A percentile compares a stretch with the other conserved stretches of the same genome.
phyloP scores from a whole-genome alignment of 2,888 invertebrate species.

The Ectemnius lituratus region DNA sequence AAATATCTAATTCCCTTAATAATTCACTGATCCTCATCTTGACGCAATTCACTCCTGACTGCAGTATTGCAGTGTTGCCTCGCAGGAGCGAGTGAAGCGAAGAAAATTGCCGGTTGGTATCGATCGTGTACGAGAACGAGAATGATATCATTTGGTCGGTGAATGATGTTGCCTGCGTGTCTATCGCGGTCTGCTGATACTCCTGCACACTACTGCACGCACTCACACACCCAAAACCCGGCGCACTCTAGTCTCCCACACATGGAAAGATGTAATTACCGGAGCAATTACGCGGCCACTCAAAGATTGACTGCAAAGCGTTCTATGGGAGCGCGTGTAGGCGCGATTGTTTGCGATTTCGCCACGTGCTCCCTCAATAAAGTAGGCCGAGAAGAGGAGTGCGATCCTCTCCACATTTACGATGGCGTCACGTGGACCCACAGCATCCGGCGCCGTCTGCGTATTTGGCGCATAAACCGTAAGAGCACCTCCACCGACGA shows the following conservation, averaged over 20 bases:
- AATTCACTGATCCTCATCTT: too few species aligned
- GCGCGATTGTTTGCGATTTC: slow-evolving; percentile 28
- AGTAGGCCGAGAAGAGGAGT: slow-evolving; percentile 1
- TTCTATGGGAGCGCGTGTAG: slow-evolving; percentile 2
- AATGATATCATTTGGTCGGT: slow-evolving; percentile 16
- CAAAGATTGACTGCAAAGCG: slow-evolving; percentile 7
- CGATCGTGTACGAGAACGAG: slow-evolving; percentile 16
- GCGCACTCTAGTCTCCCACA: too few species aligned
- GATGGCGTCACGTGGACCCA: too few species aligned
- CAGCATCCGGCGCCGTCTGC: neutral
- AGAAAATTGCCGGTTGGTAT: too few species aligned
- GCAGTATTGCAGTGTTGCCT: too few species aligned
- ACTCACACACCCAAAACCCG: too few species aligned
- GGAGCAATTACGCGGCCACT: slow-evolving; percentile 24
- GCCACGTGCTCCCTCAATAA: slow-evolving; percentile 30
- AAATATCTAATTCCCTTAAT: too few species aligned
- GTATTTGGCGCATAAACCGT: slow-evolving; percentile 7
- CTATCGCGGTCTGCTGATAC: slow-evolving; percentile 17
- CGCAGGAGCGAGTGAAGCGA: too few species aligned
- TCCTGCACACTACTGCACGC: too few species aligned
- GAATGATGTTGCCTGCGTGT: slow-evolving; percentile 18
- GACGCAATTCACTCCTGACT: too few species aligned
- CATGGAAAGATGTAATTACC: slow-evolving; percentile 10
- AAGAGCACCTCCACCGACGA: slow-evolving; percentile 3
- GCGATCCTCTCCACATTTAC: neutral